Conservation (phyloP, 2,113 vertebrate species). For the Xiphophorus hellerii region DNA sequence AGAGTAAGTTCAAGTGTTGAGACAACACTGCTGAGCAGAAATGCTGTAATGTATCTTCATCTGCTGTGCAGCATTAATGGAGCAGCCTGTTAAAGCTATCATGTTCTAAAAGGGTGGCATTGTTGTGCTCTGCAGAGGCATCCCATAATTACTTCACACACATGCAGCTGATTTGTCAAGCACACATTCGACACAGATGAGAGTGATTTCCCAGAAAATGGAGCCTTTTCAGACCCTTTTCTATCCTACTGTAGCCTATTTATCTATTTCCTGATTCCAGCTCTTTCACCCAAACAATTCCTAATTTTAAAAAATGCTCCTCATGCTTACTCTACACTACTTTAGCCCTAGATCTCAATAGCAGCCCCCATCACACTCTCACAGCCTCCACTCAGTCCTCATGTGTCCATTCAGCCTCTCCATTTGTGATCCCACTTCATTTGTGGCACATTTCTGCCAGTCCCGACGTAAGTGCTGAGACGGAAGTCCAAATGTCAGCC, state of each 20-base stretch:
- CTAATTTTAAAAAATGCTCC: slow-evolving; percentile 58
- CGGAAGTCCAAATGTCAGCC: slow-evolving; percentile 76
- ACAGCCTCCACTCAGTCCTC: slow-evolving; percentile 57
- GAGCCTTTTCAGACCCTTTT: slow-evolving; percentile 38
- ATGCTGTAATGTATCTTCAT: slow-evolving; percentile 33
- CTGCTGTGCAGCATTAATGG: slow-evolving; percentile 42
- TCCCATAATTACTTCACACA: slow-evolving; percentile 39
- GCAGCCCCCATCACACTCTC: slow-evolving; percentile 63
- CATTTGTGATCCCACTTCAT: slow-evolving; percentile 62
- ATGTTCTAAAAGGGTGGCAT: slow-evolving; percentile 54
- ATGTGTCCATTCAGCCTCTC: slow-evolving; percentile 62
- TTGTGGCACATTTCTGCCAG: slow-evolving; percentile 65
- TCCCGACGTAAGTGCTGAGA: slow-evolving; percentile 59
- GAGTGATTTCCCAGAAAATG: slow-evolving; percentile 52
- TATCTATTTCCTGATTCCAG: slow-evolving; percentile 58
- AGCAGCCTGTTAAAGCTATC: slow-evolving; percentile 46
- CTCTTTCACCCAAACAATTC: slow-evolving; percentile 64
- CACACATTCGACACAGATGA: slow-evolving; percentile 11
- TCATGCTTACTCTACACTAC: slow-evolving; percentile 60
- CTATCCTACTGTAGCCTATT: slow-evolving; percentile 45
- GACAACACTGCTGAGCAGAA: neutral
- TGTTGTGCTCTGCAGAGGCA: slow-evolving; percentile 44
- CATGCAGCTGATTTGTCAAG: slow-evolving; percentile 3
- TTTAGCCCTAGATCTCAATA: slow-evolving; percentile 60
- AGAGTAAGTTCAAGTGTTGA: neutral